phyloP scores from a whole-genome alignment of 2,888 invertebrate species.

The Tyria jacobaeae region DNA sequence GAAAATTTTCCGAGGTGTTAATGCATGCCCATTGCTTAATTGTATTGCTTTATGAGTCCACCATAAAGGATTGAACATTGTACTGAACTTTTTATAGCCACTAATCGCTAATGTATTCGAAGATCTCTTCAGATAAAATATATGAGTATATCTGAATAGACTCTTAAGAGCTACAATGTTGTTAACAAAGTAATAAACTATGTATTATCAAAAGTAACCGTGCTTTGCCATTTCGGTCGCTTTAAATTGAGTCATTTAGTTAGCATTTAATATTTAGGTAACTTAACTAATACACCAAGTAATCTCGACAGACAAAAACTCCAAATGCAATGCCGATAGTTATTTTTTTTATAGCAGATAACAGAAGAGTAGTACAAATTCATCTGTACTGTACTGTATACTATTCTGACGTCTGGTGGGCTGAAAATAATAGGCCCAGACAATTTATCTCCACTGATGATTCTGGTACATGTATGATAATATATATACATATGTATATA shows the following conservation, averaged over 20 bases:
- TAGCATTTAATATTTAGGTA: not conserved
- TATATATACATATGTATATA: no score
- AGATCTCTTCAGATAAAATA: conserved; percentile 53
- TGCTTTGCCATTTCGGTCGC: conserved; percentile 49
- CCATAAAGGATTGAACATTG: conserved; percentile 72
- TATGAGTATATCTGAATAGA: conserved; percentile 58
- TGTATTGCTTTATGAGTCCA: conserved; percentile 80
- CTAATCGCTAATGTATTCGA: conserved; percentile 77
- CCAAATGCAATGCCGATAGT: not conserved
- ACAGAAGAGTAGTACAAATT: no score
- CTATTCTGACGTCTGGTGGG: no score
- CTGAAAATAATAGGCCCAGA: no score
- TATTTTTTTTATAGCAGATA: no score
- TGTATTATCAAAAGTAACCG: conserved; percentile 52
- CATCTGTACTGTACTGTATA: no score
- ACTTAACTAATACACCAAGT: no score
- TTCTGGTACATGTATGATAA: no score
- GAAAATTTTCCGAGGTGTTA: conserved; percentile 79
- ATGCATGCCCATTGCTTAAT: conserved; percentile 84
- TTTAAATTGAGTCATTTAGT: conserved; percentile 45
- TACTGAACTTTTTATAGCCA: conserved; percentile 70
- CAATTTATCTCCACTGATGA: no score
- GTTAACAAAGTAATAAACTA: conserved; percentile 56
- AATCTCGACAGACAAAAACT: no score
- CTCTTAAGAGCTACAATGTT: conserved; percentile 31